Conservation (phyloP, 2,113 vertebrate species). For the Telmatochromis sp. region DNA sequence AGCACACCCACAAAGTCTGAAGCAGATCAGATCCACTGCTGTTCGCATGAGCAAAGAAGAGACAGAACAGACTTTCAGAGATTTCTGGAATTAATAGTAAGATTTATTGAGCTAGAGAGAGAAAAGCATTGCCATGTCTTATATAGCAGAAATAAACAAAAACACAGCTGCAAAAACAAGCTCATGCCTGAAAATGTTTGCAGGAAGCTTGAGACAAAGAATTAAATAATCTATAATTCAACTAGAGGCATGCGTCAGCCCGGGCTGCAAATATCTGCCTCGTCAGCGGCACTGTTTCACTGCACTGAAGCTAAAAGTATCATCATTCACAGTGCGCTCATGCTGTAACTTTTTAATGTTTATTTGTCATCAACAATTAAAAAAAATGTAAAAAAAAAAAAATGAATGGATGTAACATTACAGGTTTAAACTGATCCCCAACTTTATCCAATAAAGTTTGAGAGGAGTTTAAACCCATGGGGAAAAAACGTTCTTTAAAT, state of each 20-base stretch:
- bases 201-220: slow-evolving; percentile 14
- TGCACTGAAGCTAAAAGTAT: not conserved
- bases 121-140: not conserved
- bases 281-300: not conserved
- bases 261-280: not conserved
- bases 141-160: not conserved
- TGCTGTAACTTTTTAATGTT: not conserved
- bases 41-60: not conserved
- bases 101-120: slow-evolving; percentile 21
- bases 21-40: not conserved
- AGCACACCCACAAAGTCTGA: not conserved
- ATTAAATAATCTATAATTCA: not conserved
- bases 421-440: not conserved
- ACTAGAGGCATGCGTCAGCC: slow-evolving; percentile 10
- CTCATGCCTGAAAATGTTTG: slow-evolving; percentile 1
- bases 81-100: not conserved
- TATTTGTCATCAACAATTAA: not conserved
- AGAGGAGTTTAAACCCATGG: not conserved
- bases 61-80: not conserved
- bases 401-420: not conserved
- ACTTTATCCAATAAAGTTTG: not conserved
- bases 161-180: slow-evolving; percentile 4
- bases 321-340: not conserved
- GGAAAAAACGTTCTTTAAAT: not conserved
- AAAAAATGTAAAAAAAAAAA: not conserved